Percentiles rank a stretch among this genome's conserved stretches.
Evolutionary conservation across 2,113 vertebrate genomes (phyloP).

Genomic region (Nycticorax nycticorax): DNA sequence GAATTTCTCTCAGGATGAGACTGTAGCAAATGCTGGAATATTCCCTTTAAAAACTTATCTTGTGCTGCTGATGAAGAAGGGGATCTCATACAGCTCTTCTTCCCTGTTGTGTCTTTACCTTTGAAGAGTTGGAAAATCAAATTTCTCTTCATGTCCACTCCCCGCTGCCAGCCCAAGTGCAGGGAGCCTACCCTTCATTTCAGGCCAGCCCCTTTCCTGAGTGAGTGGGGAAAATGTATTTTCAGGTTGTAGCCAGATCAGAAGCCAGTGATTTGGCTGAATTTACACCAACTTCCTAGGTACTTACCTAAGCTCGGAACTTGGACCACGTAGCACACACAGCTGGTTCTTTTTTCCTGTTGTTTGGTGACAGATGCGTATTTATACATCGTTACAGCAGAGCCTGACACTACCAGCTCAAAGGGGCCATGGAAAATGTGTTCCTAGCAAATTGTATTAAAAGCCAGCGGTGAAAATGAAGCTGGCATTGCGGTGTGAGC

Average conservation of each 20-base stretch:
- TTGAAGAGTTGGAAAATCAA: slow-evolving; percentile 7
- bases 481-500: background rate
- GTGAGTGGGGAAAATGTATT: background rate
- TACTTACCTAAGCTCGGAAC: background rate
- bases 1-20: background rate
- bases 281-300: background rate
- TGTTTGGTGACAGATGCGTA: background rate
- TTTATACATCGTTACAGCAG: background rate
- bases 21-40: background rate
- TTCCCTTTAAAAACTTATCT: background rate
- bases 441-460: background rate
- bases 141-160: background rate
- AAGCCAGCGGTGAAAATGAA: background rate
- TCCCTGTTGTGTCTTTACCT: background rate
- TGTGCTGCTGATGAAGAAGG: background rate
- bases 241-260: background rate
- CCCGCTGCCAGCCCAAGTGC: background rate
- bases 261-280: background rate
- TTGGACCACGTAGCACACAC: background rate
- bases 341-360: background rate
- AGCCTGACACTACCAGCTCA: background rate
- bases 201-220: background rate
- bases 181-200: background rate
- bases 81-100: background rate
- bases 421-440: background rate